Conservation (phyloP, 2,888 invertebrate genomes). For the Oegoconia quadripuncta region DNA sequence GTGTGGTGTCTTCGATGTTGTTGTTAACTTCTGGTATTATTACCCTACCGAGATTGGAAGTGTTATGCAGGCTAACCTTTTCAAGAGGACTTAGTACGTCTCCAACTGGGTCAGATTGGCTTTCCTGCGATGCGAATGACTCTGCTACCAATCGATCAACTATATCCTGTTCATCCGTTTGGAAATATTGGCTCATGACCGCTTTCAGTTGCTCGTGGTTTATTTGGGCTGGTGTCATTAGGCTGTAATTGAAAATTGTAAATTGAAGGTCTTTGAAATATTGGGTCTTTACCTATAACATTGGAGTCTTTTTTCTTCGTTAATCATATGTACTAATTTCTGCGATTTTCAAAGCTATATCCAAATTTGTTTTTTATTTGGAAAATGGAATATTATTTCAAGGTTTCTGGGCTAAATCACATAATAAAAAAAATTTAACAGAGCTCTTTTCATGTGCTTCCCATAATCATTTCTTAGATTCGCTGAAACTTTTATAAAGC, state of each 20-base stretch:
- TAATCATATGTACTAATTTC: too few relatives aligned
- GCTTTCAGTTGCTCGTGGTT: slow-evolving; percentile 30
- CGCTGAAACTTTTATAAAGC: too few relatives aligned
- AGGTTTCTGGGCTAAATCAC: too few relatives aligned
- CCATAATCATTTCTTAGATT: too few relatives aligned
- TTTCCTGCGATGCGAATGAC: slow-evolving; percentile 34
- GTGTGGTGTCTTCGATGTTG: slow-evolving; percentile 30
- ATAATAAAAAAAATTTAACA: too few relatives aligned
- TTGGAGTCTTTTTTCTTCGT: too few relatives aligned
- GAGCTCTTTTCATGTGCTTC: too few relatives aligned
- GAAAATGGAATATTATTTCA: too few relatives aligned
- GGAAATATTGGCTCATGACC: slow-evolving; percentile 37
- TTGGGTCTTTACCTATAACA: too few relatives aligned
- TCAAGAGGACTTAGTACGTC: slow-evolving; percentile 45
- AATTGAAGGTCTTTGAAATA: too few relatives aligned
- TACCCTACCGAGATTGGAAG: slow-evolving; percentile 33
- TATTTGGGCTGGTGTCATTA: slow-evolving; percentile 31
- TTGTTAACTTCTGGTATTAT: slow-evolving; percentile 23
- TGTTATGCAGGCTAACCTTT: slow-evolving; percentile 37
- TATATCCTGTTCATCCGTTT: slow-evolving; percentile 26
- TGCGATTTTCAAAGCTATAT: too few relatives aligned
- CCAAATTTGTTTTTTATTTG: too few relatives aligned
- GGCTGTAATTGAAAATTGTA: slow-evolving; percentile 31
- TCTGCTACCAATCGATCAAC: slow-evolving; percentile 46
- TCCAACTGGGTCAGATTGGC: slow-evolving; percentile 40